Percentiles rank a stretch among this genome's conserved stretches.
phyloP scores from a whole-genome alignment of 1,140 invertebrate genomes.

The Rhynchophorus ferrugineus region DNA sequence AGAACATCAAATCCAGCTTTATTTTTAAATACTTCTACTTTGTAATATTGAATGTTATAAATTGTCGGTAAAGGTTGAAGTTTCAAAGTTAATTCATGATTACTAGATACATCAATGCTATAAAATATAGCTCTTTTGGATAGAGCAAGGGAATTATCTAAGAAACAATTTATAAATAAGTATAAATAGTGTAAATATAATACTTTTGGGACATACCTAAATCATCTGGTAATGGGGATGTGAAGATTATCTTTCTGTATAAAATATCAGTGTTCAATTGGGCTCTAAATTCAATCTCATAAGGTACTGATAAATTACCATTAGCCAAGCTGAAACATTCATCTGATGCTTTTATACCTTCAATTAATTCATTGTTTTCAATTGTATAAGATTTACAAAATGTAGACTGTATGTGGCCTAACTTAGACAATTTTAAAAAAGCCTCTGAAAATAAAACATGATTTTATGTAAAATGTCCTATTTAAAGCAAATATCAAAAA shows the following conservation, averaged over 20 bases:
- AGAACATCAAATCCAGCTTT: conserved; percentile 19
- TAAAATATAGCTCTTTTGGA: conserved; percentile 11
- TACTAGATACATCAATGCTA: conserved; percentile 19
- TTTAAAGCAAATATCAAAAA: no score
- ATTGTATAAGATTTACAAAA: conserved; percentile 12
- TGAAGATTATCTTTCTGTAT: conserved; percentile 3
- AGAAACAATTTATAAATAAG: conserved; percentile 5
- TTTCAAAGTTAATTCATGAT: conserved; percentile 16
- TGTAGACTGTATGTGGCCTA: neutral
- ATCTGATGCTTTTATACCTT: conserved; percentile 8
- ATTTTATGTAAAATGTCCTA: no score
- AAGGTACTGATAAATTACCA: conserved; percentile 7
- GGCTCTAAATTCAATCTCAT: conserved; percentile 6
- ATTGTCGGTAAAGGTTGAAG: conserved; percentile 20
- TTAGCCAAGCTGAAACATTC: conserved; percentile 7
- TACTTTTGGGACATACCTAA: conserved; percentile 6
- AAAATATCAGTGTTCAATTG: conserved; percentile 14
- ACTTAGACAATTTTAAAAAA: conserved; percentile 6
- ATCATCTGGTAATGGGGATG: neutral
- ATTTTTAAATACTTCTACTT: conserved; percentile 26
- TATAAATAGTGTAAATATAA: conserved; percentile 6
- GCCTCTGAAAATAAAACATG: conserved; percentile 4
- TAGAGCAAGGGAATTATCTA: conserved; percentile 1
- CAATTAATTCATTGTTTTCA: neutral
- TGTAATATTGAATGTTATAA: conserved; percentile 25